Evolutionary conservation across 2,797 vertebrate genomes (phyloP).

Genomic region (Megaceryle alcyon): DNA sequence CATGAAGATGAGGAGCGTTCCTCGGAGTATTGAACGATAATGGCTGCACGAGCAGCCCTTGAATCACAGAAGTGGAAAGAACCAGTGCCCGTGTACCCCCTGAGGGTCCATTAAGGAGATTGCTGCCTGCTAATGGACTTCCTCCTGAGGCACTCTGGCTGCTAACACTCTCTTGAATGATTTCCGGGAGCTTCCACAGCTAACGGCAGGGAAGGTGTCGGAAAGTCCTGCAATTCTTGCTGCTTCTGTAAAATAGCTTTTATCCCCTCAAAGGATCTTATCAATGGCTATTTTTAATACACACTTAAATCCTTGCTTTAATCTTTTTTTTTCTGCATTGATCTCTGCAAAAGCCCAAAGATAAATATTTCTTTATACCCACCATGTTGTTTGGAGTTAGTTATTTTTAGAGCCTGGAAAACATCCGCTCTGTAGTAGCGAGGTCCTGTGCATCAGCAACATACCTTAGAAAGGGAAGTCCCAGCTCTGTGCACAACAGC

Average conservation of each 20-base stretch:
- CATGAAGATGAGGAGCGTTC: neutral
- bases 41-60: neutral
- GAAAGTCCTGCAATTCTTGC: neutral
- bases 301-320: neutral
- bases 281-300: conserved; percentile 28
- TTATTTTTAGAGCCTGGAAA: conserved; percentile 44
- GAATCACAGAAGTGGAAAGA: neutral
- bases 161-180: conserved; percentile 17
- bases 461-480: neutral
- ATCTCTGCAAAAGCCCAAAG: neutral
- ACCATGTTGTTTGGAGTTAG: neutral
- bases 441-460: neutral
- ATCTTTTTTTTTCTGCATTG: neutral
- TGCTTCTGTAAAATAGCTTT: conserved; percentile 15
- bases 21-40: neutral
- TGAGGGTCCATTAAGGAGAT: conserved; percentile 35
- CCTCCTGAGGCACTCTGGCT: conserved; percentile 18
- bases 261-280: neutral
- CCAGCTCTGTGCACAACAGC: neutral
- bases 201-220: conserved; percentile 31
- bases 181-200: conserved; percentile 13
- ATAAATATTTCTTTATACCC: neutral
- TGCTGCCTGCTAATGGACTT: conserved; percentile 58
- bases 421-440: neutral
- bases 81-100: neutral